Conservation (phyloP, 2,113 vertebrate genomes). For the Sapayoa aenigma region DNA sequence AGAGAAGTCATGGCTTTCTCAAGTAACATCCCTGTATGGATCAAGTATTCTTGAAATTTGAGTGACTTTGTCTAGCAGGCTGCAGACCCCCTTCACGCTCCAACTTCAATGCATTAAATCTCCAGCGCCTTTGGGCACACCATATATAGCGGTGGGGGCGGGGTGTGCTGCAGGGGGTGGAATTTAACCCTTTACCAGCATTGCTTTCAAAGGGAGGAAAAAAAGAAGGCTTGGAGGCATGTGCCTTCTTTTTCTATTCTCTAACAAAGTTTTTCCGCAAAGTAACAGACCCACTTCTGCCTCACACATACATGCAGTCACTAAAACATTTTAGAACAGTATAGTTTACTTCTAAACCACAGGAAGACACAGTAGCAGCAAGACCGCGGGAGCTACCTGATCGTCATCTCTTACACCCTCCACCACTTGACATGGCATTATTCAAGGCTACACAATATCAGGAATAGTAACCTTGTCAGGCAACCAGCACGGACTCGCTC, state of each 20-base stretch:
- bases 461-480: not conserved
- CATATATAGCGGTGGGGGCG: slow-evolving; percentile 27
- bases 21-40: slow-evolving; percentile 58
- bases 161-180: slow-evolving; percentile 1
- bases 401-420: not conserved
- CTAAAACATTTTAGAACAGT: not conserved
- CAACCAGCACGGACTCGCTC: not conserved
- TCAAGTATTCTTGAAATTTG: slow-evolving; percentile 62
- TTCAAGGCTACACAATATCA: not conserved
- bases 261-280: not conserved
- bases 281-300: not conserved
- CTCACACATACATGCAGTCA: not conserved
- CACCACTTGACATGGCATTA: not conserved
- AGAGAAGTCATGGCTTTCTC: slow-evolving; percentile 39
- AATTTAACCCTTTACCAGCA: slow-evolving; percentile 37
- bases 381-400: not conserved
- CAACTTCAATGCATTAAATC: slow-evolving; percentile 60
- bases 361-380: not conserved
- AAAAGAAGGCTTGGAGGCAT: not conserved
- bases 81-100: slow-evolving; percentile 64
- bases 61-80: slow-evolving; percentile 66
- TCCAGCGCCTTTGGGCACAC: slow-evolving; percentile 60
- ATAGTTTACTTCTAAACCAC: not conserved
- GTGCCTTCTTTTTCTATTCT: not conserved
- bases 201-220: not conserved